Evolutionary conservation across 37 sponge, comb jelly and placozoan genomes (phyloP), one percentile per base, ranked within the genome.

Genomic region (Crambe crambe): DNA sequence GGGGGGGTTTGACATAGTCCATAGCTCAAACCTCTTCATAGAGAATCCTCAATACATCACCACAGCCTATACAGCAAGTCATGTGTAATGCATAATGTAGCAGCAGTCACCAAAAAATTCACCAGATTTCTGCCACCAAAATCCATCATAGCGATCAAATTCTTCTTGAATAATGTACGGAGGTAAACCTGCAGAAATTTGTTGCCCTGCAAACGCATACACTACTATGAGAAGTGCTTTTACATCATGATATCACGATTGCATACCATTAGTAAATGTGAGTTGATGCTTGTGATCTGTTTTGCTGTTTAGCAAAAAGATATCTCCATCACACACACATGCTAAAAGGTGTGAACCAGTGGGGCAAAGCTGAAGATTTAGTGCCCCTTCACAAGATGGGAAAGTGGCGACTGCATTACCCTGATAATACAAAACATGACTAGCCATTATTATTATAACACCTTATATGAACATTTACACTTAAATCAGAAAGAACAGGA

Each of bases 111-210:
- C n/a, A n/a, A n/a, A n/a, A n/a, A n/a, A n/a, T n/a, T n/a, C n/a
- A n/a, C 15, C 25, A 8, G 63, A 27, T 15, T 12, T 47, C 12
- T 90, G 82, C 91, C 91, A 90, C 86, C 86, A 90, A 74, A 76
- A 90, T 1, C 91, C 91, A 77, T 83, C 85, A 74, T 72, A 90
- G 1, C 91, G 56, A 56, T 90, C 91, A 85, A 90, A 90, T 74
- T 90, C 91, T 40, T 90, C 91, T 79, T 87, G 88, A n/a, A 68
- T 74, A 5, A 87, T 42, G 25, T 81, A 87, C 3, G 82, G 66
- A 23, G 88, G 68, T 15, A 12, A 47, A 15, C 51, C 51, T 47
- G 51, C 51, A 15, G 51, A 47, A 15, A 47, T 47, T 47, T 47
- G 6, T 15, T 6, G 51, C n/a, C n/a, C n/a, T n/a, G n/a, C n/a